These are phyloP conservation scores for Melinaea menophilus DNA, from an alignment of 2,888 invertebrate genomes.

Conservation along the genomic window DNA sequence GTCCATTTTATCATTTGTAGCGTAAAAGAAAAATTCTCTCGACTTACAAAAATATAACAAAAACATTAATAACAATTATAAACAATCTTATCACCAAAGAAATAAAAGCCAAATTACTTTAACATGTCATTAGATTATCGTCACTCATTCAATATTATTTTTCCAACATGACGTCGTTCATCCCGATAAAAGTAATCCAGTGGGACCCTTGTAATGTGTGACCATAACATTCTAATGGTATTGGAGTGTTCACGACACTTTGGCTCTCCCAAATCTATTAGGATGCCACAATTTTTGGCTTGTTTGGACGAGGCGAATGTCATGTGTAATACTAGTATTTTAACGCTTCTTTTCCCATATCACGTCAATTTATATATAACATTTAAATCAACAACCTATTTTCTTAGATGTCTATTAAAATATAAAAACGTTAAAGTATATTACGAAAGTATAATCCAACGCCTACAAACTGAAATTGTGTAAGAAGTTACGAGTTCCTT, in stretches of 20 bases:
- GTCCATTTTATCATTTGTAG: constrained; percentile 8
- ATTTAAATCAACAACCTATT: no score
- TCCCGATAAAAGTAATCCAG: constrained; percentile 46
- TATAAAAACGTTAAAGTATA: neutral
- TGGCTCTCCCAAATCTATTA: constrained; percentile 21
- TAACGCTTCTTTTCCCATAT: neutral
- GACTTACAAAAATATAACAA: constrained; percentile 2
- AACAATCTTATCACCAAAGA: neutral
- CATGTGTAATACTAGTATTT: constrained; percentile 3
- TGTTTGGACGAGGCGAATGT: constrained; percentile 12
- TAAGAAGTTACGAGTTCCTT: constrained; percentile 4
- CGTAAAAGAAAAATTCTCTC: constrained; percentile 10
- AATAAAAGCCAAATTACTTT: constrained; percentile 5
- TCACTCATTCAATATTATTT: constrained; percentile 18
- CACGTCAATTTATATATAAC: no score
- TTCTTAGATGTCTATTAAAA: no score
- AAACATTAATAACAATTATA: constrained; percentile 5
- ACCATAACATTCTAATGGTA: constrained; percentile 42
- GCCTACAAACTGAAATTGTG: constrained; percentile 1
- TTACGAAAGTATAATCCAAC: neutral
- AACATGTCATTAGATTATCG: constrained; percentile 7
- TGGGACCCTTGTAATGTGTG: constrained; percentile 37
- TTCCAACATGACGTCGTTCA: constrained; percentile 31
- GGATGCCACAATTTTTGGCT: constrained; percentile 16
- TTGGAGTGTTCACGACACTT: constrained; percentile 48